These are phyloP conservation scores for Amphibalanus amphitrite DNA, from an alignment of 1,140 invertebrate genomes.

Conservation along the genomic window DNA sequence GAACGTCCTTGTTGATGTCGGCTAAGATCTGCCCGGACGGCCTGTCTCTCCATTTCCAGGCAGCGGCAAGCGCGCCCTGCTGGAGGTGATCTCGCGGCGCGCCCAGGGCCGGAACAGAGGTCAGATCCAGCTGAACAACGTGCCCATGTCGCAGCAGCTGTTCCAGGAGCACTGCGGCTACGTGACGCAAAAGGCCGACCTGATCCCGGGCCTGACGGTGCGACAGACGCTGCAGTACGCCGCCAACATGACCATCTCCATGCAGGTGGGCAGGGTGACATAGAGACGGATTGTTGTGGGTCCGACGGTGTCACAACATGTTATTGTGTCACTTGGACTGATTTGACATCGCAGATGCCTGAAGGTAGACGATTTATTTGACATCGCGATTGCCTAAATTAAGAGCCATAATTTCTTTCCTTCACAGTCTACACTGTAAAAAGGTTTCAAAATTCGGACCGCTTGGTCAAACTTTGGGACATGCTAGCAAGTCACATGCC, in stretches of 20 bases:
- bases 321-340: too few species aligned
- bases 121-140: slow-evolving; percentile 66
- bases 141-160: slow-evolving; percentile 53
- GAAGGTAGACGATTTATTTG: too few species aligned
- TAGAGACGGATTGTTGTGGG: background rate
- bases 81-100: slow-evolving; percentile 72
- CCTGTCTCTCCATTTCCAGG: slow-evolving; percentile 29
- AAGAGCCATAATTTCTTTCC: too few species aligned
- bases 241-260: slow-evolving; percentile 37
- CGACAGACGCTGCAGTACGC: slow-evolving; percentile 66
- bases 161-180: slow-evolving; percentile 71
- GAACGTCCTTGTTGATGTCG: too few species aligned
- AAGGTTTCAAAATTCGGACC: too few species aligned
- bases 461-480: too few species aligned
- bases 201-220: slow-evolving; percentile 65
- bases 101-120: slow-evolving; percentile 43
- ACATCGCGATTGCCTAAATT: too few species aligned
- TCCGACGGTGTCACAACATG: background rate
- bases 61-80: slow-evolving; percentile 70
- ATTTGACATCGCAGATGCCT: too few species aligned
- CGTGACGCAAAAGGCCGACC: slow-evolving; percentile 60
- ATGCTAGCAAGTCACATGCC: too few species aligned
- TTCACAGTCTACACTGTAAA: too few species aligned
- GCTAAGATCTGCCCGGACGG: too few species aligned
- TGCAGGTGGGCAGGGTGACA: slow-evolving; percentile 36